Conservation (phyloP, 2,888 invertebrate species). For the Sisyra terminalis region DNA sequence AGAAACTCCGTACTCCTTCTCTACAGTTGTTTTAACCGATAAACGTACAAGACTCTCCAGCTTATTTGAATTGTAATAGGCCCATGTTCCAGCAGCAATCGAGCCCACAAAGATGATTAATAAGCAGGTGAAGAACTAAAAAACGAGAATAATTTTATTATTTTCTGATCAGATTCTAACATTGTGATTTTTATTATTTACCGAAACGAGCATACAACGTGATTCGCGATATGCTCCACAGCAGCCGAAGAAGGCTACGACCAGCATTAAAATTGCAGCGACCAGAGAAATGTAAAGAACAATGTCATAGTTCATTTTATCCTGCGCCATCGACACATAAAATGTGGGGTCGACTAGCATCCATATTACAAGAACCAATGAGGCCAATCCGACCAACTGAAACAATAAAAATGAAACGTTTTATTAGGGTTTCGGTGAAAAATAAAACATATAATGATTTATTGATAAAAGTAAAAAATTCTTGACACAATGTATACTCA, state of each 20-base stretch:
- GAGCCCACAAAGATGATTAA: slow-evolving; percentile 63
- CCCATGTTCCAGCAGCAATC: slow-evolving; percentile 62
- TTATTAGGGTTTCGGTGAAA: background rate
- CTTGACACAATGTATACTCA: too few species aligned
- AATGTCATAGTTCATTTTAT: slow-evolving; percentile 42
- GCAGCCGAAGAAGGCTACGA: slow-evolving; percentile 69
- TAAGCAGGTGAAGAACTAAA: slow-evolving; percentile 61
- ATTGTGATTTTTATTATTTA: slow-evolving; percentile 32
- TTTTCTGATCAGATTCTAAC: slow-evolving; percentile 5
- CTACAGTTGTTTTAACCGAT: slow-evolving; percentile 43
- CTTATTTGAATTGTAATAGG: slow-evolving; percentile 50
- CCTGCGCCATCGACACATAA: slow-evolving; percentile 50
- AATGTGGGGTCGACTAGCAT: slow-evolving; percentile 59
- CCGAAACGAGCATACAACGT: slow-evolving; percentile 57
- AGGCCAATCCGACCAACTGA: slow-evolving; percentile 53
- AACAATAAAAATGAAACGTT: slow-evolving; percentile 18
- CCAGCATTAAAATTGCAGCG: slow-evolving; percentile 52
- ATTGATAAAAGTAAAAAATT: too few species aligned
- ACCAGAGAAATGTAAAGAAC: slow-evolving; percentile 56
- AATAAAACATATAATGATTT: too few species aligned
- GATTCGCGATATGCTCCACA: slow-evolving; percentile 67
- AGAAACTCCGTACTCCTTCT: slow-evolving; percentile 38
- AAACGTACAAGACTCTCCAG: slow-evolving; percentile 45
- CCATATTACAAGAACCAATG: slow-evolving; percentile 57
- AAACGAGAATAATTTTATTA: slow-evolving; percentile 14